Evolutionary conservation across 2,888 invertebrate genomes (phyloP).

Genomic region (Fissipunctia ypsillon): DNA sequence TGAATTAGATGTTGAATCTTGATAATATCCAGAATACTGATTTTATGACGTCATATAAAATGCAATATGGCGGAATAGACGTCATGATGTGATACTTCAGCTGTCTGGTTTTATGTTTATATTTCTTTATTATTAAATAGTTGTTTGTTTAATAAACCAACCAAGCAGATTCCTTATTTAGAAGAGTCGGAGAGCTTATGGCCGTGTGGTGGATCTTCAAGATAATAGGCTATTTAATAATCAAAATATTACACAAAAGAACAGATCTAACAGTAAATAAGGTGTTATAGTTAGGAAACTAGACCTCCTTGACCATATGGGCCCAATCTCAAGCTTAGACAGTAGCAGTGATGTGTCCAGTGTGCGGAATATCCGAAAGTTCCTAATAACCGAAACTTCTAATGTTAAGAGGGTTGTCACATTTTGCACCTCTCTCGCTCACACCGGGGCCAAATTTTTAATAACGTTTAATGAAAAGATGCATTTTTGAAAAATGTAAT

Average conservation of each 20-base stretch:
- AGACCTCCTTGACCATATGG: conserved; percentile 28
- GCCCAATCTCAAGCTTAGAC: conserved; percentile 12
- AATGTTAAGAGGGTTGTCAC: no score
- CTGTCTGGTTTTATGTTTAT: background rate
- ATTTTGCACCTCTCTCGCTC: no score
- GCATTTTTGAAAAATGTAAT: no score
- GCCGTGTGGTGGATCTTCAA: conserved; percentile 23
- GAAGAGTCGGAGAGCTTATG: background rate
- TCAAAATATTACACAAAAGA: conserved; percentile 4
- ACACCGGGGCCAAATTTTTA: no score
- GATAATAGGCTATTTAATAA: background rate
- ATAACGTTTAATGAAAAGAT: no score
- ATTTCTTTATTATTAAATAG: background rate
- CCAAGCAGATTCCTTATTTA: conserved; percentile 13
- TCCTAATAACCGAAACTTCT: background rate
- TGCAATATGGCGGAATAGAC: background rate
- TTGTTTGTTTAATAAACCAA: background rate
- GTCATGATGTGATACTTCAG: background rate
- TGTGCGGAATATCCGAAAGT: conserved; percentile 23
- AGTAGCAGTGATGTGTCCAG: conserved; percentile 25
- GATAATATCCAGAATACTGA: background rate
- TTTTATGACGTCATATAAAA: background rate
- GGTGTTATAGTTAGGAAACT: conserved; percentile 31
- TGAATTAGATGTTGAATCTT: background rate
- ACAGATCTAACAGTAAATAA: background rate